Conservation (phyloP, 2,113 vertebrate genomes). For the Pseudopipra pipra region DNA sequence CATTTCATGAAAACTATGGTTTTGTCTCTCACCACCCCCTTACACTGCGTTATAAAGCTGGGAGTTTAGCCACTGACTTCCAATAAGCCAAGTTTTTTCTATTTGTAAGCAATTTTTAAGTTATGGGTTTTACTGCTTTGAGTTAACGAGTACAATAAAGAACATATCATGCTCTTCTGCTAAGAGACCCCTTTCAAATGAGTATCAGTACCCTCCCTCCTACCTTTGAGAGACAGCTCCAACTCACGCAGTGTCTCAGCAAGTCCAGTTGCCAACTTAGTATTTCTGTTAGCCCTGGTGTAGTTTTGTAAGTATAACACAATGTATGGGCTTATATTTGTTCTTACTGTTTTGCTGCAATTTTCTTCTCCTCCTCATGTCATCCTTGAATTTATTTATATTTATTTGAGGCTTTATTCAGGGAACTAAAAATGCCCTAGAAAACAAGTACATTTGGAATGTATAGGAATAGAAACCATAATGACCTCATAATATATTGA, state of each 20-base stretch:
- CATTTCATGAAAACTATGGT: neutral
- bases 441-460: neutral
- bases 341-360: neutral
- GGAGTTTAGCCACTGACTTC: neutral
- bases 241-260: neutral
- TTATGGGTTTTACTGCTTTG: neutral
- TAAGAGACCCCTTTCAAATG: neutral
- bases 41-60: neutral
- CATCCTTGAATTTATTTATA: neutral
- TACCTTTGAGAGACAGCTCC: neutral
- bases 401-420: neutral
- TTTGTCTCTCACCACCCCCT: neutral
- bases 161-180: neutral
- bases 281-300: neutral
- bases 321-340: neutral
- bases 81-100: neutral
- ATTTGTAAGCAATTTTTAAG: neutral
- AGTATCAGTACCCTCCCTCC: neutral
- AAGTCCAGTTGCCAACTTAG: neutral
- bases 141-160: neutral
- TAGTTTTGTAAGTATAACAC: neutral
- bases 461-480: neutral
- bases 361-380: neutral
- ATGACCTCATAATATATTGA: neutral
- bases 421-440: neutral